Evolutionary conservation across 2,797 vertebrate genomes (phyloP).

Genomic region (Okamejei kenojei): DNA sequence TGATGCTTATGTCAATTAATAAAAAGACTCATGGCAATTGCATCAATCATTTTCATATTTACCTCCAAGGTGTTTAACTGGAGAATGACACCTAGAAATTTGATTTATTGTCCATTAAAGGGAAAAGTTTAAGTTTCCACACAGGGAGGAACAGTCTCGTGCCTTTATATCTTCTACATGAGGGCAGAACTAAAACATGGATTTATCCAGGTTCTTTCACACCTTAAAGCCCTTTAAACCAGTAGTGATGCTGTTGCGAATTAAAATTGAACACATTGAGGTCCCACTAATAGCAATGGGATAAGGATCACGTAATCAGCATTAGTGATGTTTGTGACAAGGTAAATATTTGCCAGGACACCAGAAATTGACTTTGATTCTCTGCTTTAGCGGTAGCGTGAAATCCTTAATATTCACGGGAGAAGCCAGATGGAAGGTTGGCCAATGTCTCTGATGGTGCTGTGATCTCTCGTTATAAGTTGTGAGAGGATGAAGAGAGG

Average conservation of each 20-base stretch:
- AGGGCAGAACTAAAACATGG: neutral
- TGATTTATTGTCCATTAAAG: slow-evolving; percentile 9
- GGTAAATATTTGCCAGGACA: neutral
- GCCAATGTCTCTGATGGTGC: neutral
- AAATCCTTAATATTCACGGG: neutral
- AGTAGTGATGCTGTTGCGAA: neutral
- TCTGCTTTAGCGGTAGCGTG: neutral
- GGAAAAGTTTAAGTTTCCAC: neutral
- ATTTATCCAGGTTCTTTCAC: neutral
- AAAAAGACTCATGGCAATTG: neutral
- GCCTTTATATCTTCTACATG: neutral
- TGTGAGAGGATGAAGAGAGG: too few relatives aligned
- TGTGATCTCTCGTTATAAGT: neutral
- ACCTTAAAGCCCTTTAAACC: neutral
- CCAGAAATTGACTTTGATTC: neutral
- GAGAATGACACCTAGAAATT: neutral
- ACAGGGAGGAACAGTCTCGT: neutral
- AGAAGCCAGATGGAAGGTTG: neutral
- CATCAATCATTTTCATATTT: neutral
- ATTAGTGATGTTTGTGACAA: neutral
- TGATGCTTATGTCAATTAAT: slow-evolving; percentile 13
- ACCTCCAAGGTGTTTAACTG: neutral
- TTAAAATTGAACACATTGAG: neutral
- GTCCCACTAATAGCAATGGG: neutral
- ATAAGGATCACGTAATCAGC: neutral